A percentile compares a stretch with the other conserved stretches of the same genome.
These are phyloP conservation scores for Trichonephila clavipes DNA, from an alignment of 1,140 invertebrate genomes.

Conservation along the genomic window DNA sequence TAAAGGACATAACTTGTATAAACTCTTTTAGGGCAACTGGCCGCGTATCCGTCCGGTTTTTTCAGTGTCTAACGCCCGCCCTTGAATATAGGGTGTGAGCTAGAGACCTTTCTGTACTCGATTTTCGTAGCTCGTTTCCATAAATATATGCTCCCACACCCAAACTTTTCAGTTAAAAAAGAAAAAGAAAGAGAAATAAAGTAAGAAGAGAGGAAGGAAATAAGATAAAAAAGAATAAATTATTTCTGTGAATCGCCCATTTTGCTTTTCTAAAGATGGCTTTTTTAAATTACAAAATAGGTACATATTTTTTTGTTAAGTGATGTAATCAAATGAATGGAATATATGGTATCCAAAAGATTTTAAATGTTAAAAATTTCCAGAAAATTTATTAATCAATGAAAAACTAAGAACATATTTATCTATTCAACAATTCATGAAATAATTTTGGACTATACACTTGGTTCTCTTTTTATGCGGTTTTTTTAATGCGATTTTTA, in stretches of 20 bases:
- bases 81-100: conserved; percentile 48
- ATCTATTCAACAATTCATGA: too few species aligned
- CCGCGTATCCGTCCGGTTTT: conserved; percentile 6
- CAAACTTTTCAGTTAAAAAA: not conserved
- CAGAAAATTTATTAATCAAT: not conserved
- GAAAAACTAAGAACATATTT: too few species aligned
- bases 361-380: not conserved
- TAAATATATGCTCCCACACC: conserved; percentile 60
- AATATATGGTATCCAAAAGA: not conserved
- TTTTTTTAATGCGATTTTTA: too few species aligned
- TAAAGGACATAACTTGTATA: not conserved
- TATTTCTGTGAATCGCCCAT: conserved; percentile 8
- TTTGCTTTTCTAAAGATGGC: not conserved
- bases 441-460: too few species aligned
- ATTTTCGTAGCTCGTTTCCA: conserved; percentile 40
- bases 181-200: not conserved
- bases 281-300: not conserved
- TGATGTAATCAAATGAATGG: not conserved
- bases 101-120: conserved; percentile 20
- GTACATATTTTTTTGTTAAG: not conserved
- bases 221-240: not conserved
- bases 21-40: conserved; percentile 23
- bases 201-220: not conserved
- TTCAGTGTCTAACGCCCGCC: conserved; percentile 18
- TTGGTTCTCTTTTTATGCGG: too few species aligned